Evolutionary conservation across 2,888 invertebrate genomes (phyloP).

Genomic region (Drosophila pegasa): DNA sequence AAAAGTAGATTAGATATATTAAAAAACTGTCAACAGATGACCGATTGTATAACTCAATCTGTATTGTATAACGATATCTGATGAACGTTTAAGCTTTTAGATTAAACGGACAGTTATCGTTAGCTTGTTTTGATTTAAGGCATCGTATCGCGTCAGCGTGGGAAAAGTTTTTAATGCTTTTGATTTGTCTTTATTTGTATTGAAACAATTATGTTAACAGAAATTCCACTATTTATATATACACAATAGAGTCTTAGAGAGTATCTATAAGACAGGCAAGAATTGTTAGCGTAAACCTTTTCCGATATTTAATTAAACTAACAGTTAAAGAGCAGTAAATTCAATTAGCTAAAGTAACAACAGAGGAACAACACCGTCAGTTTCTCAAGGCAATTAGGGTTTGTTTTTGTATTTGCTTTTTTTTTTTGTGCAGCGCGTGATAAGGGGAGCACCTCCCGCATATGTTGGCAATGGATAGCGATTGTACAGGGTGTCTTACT

Average conservation of each 20-base stretch:
- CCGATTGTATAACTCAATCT: too few relatives aligned
- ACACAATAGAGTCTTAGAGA: slow-evolving; percentile 5
- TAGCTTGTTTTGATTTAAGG: not conserved
- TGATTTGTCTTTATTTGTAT: slow-evolving; percentile 23
- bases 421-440: slow-evolving; percentile 56
- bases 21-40: too few relatives aligned
- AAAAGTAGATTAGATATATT: too few relatives aligned
- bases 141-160: slow-evolving; percentile 19
- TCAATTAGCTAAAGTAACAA: slow-evolving; percentile 45
- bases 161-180: slow-evolving; percentile 16
- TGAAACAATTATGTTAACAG: slow-evolving; percentile 19
- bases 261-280: slow-evolving; percentile 4
- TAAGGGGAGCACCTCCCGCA: slow-evolving; percentile 42
- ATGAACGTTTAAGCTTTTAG: not conserved
- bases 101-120: too few relatives aligned
- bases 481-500: slow-evolving; percentile 40
- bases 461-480: slow-evolving; percentile 3
- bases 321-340: slow-evolving; percentile 15
- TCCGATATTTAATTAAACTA: slow-evolving; percentile 8
- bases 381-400: slow-evolving; percentile 52
- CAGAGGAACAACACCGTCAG: slow-evolving; percentile 37
- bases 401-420: too few relatives aligned
- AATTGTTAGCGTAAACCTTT: not conserved
- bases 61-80: slow-evolving; percentile 1
- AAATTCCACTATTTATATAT: slow-evolving; percentile 13